Evolutionary conservation across 2,888 invertebrate genomes (phyloP).

Genomic region (Tinea trinotella): DNA sequence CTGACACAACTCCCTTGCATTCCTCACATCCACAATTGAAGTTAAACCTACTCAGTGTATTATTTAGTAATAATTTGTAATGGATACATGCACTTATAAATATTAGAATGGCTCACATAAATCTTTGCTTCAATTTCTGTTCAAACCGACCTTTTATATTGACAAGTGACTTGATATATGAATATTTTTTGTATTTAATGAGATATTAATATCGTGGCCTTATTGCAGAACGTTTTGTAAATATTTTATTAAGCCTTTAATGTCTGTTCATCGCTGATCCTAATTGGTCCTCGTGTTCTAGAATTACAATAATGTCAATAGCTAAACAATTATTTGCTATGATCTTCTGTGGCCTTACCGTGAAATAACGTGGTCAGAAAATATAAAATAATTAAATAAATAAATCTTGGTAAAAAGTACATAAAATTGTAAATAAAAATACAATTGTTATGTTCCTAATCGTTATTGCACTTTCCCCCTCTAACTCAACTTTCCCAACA

Average conservation of each 20-base stretch:
- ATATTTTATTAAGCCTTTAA: not conserved
- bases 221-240: not conserved
- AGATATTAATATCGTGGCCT: not conserved
- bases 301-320: not conserved
- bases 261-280: not conserved
- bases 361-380: too few relatives aligned
- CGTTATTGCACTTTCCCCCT: too few relatives aligned
- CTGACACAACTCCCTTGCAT: too few relatives aligned
- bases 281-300: not conserved
- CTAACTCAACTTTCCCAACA: too few relatives aligned
- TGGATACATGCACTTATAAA: not conserved
- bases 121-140: not conserved
- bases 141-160: not conserved
- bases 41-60: too few relatives aligned
- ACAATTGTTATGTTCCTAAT: too few relatives aligned
- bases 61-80: not conserved
- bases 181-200: not conserved
- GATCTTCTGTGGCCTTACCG: too few relatives aligned
- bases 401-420: too few relatives aligned
- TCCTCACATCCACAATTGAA: too few relatives aligned
- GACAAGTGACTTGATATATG: conserved; percentile 1
- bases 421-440: too few relatives aligned
- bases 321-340: too few relatives aligned
- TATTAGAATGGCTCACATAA: not conserved
- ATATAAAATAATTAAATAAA: too few relatives aligned